Evolutionary conservation across 2,888 invertebrate species (phyloP).

Genomic region (Griposia aprilina): DNA sequence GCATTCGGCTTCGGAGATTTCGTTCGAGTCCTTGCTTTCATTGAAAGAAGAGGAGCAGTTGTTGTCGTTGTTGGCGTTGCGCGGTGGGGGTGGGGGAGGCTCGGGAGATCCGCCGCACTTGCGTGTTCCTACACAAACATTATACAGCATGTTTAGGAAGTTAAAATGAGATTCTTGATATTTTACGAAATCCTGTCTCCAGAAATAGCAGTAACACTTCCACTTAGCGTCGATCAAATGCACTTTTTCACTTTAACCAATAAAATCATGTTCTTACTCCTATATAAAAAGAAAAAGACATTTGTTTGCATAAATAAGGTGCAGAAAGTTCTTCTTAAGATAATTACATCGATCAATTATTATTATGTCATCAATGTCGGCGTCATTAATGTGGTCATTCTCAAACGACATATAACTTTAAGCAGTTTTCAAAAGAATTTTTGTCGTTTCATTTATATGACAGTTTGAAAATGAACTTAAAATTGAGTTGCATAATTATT

Average conservation of each 20-base stretch:
- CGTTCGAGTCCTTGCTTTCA: constrained; percentile 98
- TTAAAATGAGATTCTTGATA: not conserved
- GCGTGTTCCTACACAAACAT: constrained; percentile 77
- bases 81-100: constrained; percentile 94
- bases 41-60: constrained; percentile 96
- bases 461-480: not conserved
- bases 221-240: not conserved
- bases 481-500: not conserved
- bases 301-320: too few species aligned
- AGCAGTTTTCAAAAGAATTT: not conserved
- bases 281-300: too few species aligned
- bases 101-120: constrained; percentile 88
- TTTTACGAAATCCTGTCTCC: not conserved
- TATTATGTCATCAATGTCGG: too few species aligned
- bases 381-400: not conserved
- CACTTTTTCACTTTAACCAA: not conserved
- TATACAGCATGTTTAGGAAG: not conserved
- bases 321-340: too few species aligned
- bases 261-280: not conserved
- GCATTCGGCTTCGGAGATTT: constrained; percentile 98
- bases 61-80: constrained; percentile 94
- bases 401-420: not conserved
- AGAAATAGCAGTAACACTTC: not conserved
- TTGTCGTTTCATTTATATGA: not conserved
- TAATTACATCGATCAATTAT: too few species aligned